Evolutionary conservation across 2,888 invertebrate genomes (phyloP).

Genomic region (Luffia ferchaultella): DNA sequence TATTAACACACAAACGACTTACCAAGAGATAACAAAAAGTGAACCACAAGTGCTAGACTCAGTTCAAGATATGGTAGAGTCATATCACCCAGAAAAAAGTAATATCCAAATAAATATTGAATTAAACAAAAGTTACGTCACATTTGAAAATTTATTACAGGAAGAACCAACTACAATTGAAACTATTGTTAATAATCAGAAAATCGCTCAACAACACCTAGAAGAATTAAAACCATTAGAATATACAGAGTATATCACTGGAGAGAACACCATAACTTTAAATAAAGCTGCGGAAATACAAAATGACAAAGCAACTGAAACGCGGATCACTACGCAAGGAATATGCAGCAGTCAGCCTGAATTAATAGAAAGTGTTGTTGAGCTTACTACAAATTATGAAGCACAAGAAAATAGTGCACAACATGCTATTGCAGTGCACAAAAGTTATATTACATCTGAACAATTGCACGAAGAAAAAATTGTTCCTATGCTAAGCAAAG

Average conservation of each 20-base stretch:
- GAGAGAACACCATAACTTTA: slow-evolving; percentile 18
- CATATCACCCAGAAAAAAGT: slow-evolving; percentile 5
- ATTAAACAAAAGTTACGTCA: slow-evolving; percentile 7
- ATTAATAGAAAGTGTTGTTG: slow-evolving; percentile 28
- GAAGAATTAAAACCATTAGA: slow-evolving; percentile 18
- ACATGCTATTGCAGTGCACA: slow-evolving; percentile 29
- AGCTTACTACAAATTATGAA: slow-evolving; percentile 19
- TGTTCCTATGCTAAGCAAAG: slow-evolving; percentile 33
- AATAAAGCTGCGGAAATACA: slow-evolving; percentile 18
- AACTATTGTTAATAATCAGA: slow-evolving; percentile 28
- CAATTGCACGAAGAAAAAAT: slow-evolving; percentile 45
- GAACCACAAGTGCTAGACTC: slow-evolving; percentile 5
- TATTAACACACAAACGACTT: slow-evolving; percentile 17
- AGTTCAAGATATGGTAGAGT: slow-evolving; percentile 7
- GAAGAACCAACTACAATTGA: slow-evolving; percentile 35
- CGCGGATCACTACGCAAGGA: slow-evolving; percentile 26
- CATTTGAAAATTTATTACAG: slow-evolving; percentile 17
- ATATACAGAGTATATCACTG: slow-evolving; percentile 21
- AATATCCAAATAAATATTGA: slow-evolving; percentile 9
- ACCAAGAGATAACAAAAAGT: slow-evolving; percentile 16
- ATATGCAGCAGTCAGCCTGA: slow-evolving; percentile 28
- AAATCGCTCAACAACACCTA: slow-evolving; percentile 26
- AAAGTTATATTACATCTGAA: slow-evolving; percentile 35
- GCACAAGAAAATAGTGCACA: slow-evolving; percentile 20
- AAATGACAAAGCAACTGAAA: slow-evolving; percentile 28